These are phyloP conservation scores for Coregonus suidteri DNA, from an alignment of 2,797 vertebrate genomes.

Conservation along the genomic window DNA sequence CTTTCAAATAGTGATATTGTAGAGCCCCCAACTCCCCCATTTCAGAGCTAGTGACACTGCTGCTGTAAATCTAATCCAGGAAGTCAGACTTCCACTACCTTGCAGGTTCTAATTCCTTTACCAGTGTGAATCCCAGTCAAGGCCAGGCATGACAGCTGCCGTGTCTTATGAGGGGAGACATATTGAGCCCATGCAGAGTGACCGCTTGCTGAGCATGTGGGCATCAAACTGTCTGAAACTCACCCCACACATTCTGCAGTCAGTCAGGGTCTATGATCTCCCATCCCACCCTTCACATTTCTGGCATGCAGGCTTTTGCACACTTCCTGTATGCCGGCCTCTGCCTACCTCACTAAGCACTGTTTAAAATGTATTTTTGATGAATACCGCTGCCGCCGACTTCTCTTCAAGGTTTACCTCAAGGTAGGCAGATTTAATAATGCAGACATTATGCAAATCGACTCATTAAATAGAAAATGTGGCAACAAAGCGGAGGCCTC, in stretches of 20 bases:
- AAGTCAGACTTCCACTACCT: neutral
- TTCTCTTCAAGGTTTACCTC: constrained; percentile 77
- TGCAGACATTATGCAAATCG: constrained; percentile 90
- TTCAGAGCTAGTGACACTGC: no score
- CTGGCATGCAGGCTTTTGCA: constrained; percentile 23
- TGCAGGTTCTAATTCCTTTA: neutral
- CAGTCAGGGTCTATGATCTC: constrained; percentile 19
- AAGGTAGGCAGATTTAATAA: constrained; percentile 85
- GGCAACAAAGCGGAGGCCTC: constrained; percentile 64
- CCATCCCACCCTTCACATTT: constrained; percentile 20
- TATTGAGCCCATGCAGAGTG: neutral
- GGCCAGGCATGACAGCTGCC: neutral
- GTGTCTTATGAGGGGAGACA: neutral
- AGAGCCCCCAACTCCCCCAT: neutral
- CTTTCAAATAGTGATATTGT: neutral
- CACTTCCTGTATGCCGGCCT: constrained; percentile 31
- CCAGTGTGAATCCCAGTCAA: neutral
- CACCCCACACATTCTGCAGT: constrained; percentile 4
- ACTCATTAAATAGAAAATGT: constrained; percentile 82
- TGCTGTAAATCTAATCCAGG: neutral
- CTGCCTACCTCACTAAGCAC: constrained; percentile 33
- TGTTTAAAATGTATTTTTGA: constrained; percentile 43
- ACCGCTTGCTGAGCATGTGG: neutral
- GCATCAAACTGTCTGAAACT: constrained; percentile 7
- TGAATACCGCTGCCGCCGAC: constrained; percentile 43